Conservation (phyloP, 2,113 vertebrate species). For the Chloebia gouldiae region DNA sequence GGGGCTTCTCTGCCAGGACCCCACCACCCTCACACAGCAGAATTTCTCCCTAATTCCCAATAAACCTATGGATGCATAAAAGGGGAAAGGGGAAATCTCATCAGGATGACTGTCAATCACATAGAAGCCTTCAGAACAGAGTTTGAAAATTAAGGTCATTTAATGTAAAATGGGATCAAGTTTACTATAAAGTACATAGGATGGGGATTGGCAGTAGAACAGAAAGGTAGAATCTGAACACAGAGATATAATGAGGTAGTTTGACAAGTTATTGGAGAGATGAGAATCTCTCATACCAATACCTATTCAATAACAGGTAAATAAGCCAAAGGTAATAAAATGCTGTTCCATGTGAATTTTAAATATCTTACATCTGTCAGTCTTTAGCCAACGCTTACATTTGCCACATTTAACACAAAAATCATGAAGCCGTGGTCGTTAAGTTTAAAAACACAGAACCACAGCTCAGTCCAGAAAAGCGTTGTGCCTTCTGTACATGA, state of each 20-base stretch:
- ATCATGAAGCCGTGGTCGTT: rapidly evolving
- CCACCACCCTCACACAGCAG: not conserved
- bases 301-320: not conserved
- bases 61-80: not conserved
- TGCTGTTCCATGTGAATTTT: not conserved
- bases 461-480: not conserved
- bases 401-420: not conserved
- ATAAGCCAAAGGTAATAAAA: not conserved
- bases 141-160: not conserved
- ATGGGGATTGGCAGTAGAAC: not conserved
- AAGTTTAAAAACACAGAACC: not conserved
- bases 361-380: not conserved
- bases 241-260: not conserved
- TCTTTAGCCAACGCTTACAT: not conserved
- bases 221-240: not conserved
- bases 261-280: not conserved
- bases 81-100: not conserved
- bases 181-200: not conserved
- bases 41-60: not conserved
- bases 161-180: not conserved
- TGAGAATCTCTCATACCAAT: not conserved
- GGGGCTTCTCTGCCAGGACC: not conserved
- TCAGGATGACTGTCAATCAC: not conserved
- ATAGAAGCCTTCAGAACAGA: not conserved
- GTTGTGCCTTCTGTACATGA: not conserved